Conservation (phyloP, 2,888 invertebrate genomes). For the Drosophila flavopinicola region DNA sequence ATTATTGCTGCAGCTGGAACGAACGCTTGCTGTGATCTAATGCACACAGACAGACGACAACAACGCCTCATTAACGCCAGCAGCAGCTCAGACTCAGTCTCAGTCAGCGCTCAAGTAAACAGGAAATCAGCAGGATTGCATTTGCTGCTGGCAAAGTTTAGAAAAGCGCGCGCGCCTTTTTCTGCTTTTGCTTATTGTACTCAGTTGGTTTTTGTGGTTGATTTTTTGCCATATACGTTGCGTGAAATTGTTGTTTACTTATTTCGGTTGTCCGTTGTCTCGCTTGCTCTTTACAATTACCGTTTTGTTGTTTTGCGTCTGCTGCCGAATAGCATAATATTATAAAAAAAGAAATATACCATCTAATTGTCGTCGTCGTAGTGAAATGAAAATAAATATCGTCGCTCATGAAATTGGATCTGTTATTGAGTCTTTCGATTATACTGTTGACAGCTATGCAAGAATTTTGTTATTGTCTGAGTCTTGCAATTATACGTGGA, state of each 20-base stretch:
- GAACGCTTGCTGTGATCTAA: slow-evolving; percentile 56
- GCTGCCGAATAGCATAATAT: slow-evolving; percentile 16
- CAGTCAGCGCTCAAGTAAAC: slow-evolving; percentile 50
- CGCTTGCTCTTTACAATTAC: not conserved
- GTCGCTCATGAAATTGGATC: slow-evolving; percentile 68
- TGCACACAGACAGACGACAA: slow-evolving; percentile 30
- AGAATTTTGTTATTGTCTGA: slow-evolving; percentile 66
- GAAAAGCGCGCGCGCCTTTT: slow-evolving; percentile 53
- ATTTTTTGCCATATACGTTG: slow-evolving; percentile 40
- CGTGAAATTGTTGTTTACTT: slow-evolving; percentile 62
- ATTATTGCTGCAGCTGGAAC: slow-evolving; percentile 19
- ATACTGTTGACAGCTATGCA: slow-evolving; percentile 60
- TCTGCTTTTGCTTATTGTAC: slow-evolving; percentile 1
- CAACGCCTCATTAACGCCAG: slow-evolving; percentile 60
- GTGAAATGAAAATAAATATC: slow-evolving; percentile 67
- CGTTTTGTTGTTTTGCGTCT: slow-evolving; percentile 17
- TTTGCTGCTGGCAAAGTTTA: slow-evolving; percentile 25
- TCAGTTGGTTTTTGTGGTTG: slow-evolving; percentile 15
- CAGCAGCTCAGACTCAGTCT: slow-evolving; percentile 27
- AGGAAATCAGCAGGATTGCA: slow-evolving; percentile 67
- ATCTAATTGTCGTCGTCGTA: slow-evolving; percentile 32
- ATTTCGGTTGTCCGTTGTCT: slow-evolving; percentile 8
- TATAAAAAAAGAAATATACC: slow-evolving; percentile 45
- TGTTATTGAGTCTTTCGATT: slow-evolving; percentile 73
- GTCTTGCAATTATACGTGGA: slow-evolving; percentile 59